Conservation (phyloP, 2,888 invertebrate species). For the Timandra comae region DNA sequence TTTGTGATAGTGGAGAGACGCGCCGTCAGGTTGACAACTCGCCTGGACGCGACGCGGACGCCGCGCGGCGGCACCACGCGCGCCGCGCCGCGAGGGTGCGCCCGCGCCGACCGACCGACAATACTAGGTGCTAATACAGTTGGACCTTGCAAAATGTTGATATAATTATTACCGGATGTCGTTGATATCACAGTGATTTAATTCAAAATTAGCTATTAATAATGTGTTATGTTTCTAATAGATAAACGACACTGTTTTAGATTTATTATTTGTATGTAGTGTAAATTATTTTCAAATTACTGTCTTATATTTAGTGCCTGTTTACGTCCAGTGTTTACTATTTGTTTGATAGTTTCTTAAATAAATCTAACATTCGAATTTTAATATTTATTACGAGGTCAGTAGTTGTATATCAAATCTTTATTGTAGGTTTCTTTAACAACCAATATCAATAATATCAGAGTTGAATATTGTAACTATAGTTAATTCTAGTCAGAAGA, state of each 20-base stretch:
- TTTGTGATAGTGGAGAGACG: slow-evolving; percentile 68
- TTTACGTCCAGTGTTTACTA: slow-evolving; percentile 65
- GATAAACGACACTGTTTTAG: slow-evolving; percentile 59
- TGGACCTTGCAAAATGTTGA: slow-evolving; percentile 68
- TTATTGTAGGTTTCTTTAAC: slow-evolving; percentile 46
- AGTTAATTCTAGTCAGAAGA: slow-evolving; percentile 70
- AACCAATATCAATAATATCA: slow-evolving; percentile 44
- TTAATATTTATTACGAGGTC: slow-evolving; percentile 72
- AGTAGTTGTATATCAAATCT: slow-evolving; percentile 56
- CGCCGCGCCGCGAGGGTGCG: slow-evolving; percentile 1
- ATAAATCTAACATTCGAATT: slow-evolving; percentile 57
- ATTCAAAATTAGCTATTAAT: slow-evolving; percentile 64
- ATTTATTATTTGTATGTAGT: slow-evolving; percentile 64
- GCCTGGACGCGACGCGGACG: slow-evolving; percentile 39
- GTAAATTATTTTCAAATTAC: slow-evolving; percentile 65
- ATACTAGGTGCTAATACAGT: slow-evolving; percentile 75
- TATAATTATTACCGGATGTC: slow-evolving; percentile 60
- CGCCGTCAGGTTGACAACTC: slow-evolving; percentile 56
- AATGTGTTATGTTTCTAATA: slow-evolving; percentile 64
- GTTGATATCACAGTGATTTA: slow-evolving; percentile 57
- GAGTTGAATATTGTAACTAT: slow-evolving; percentile 49
- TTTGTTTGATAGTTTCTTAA: slow-evolving; percentile 59
- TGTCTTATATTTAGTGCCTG: slow-evolving; percentile 62
- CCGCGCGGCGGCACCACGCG: slow-evolving; percentile 1
- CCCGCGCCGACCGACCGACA: slow-evolving; percentile 67